Evolutionary conservation across 2,888 invertebrate genomes (phyloP).

Genomic region (Drosophila cracens): DNA sequence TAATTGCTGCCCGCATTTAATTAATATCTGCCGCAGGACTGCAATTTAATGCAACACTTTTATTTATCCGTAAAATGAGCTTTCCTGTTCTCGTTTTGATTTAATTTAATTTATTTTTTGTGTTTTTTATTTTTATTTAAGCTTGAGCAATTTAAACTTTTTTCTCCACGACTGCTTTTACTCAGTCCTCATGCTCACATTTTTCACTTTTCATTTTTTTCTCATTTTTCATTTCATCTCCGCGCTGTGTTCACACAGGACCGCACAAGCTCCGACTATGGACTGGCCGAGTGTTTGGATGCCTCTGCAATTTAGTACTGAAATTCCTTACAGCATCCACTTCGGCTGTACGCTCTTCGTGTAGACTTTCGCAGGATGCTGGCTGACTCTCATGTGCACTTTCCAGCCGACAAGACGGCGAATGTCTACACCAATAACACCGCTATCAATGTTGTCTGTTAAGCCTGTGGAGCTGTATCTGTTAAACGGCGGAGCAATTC

Average conservation of each 20-base stretch:
- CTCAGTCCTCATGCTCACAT: constrained; percentile 41
- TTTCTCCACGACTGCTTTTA: constrained; percentile 27
- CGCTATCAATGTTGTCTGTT: constrained; percentile 12
- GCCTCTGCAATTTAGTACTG: constrained; percentile 61
- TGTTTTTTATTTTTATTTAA: constrained; percentile 8
- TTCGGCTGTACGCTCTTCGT: constrained; percentile 35
- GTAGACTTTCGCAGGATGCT: constrained; percentile 65
- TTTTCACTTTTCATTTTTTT: constrained; percentile 34
- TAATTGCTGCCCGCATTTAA: constrained; percentile 11
- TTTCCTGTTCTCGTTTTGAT: constrained; percentile 23
- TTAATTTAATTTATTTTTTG: not conserved
- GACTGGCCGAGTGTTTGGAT: constrained; percentile 57
- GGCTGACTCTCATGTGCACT: constrained; percentile 43
- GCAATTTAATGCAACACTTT: constrained; percentile 21
- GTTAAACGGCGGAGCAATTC: not conserved
- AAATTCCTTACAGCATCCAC: constrained; percentile 50
- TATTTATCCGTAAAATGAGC: constrained; percentile 9
- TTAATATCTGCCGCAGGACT: constrained; percentile 6
- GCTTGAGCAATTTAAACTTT: constrained; percentile 35
- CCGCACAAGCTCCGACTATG: constrained; percentile 70
- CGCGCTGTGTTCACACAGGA: constrained; percentile 51
- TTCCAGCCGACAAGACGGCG: constrained; percentile 49
- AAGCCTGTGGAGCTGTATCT: constrained; percentile 16
- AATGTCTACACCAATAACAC: constrained; percentile 36
- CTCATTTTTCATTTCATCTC: constrained; percentile 32